Evolutionary conservation across 2,797 vertebrate genomes (phyloP).

Genomic region (Eulemur coronatus): DNA sequence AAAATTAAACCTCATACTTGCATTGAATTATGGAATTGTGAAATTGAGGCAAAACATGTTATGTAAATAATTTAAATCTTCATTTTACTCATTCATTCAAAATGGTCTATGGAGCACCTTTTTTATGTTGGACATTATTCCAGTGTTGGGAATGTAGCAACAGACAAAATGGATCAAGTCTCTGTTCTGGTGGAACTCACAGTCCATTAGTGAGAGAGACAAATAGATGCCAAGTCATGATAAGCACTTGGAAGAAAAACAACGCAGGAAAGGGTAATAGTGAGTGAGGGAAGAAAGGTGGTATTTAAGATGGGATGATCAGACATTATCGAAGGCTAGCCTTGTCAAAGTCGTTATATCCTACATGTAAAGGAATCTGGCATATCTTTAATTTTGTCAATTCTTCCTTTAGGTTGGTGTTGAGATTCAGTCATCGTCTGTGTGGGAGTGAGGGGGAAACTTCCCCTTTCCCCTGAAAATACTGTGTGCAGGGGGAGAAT

Average conservation of each 20-base stretch:
- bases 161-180: background rate
- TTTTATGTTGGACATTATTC: background rate
- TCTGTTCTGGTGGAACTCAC: background rate
- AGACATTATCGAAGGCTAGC: background rate
- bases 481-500: no score
- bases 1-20: background rate
- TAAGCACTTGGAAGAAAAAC: background rate
- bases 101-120: background rate
- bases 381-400: background rate
- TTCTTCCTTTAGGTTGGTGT: slow-evolving; percentile 38
- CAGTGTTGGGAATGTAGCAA: background rate
- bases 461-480: no score
- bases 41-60: background rate
- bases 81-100: background rate
- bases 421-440: background rate
- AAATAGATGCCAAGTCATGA: background rate
- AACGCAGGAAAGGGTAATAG: background rate
- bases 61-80: background rate
- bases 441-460: no score
- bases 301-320: background rate
- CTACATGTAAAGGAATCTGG: background rate
- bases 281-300: background rate
- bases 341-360: background rate
- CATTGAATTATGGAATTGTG: background rate
- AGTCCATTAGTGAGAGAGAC: background rate